Base-by-base conservation (phyloP, 2,797 vertebrate genomes). In the Girardinus metallicus region DNA sequence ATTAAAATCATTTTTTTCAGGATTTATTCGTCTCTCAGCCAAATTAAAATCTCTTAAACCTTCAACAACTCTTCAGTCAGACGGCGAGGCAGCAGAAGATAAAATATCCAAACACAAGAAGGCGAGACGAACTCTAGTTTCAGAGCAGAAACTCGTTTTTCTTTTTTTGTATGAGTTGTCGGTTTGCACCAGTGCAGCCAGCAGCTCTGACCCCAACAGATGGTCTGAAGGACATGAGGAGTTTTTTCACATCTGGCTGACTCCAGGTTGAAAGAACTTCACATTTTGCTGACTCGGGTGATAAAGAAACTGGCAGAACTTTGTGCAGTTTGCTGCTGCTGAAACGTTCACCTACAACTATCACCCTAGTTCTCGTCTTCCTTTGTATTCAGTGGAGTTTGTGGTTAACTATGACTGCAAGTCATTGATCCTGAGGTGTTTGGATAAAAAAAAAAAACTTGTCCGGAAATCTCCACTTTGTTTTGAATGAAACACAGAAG, bases 221-320 rank as follows among this genome's bases (percentile, higher is more conserved):
- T 85, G 85, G 80, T n/a, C 0, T 73, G 80, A 77, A 89, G 87
- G 89, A 80, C 85, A 72, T 2, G 75, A 31, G 51, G 23, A 31
- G 10, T 44, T n/a, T 18, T 6, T 31, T 75, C 36, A 64, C 71
- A 77, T 41, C 64, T 77, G 39, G 49, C 46, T 73, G 71, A 83
- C 75, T 82, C 78, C 43, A 41, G 74, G 77, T 36, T 43, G 36
- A 76, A 74, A 64, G 23, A 26, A 47, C 41, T 70, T 53, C 70
- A 23, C 29, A 0, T 82, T 85, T 72, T 5, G 83, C 83, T 85
- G 78, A 85, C 34, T 41, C 72, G 73, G 73, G 75, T 6, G 57
- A 74, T 68, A 55, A 79, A 78, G 53, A 57, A 74, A 53, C 6
- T 18, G 75, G 68, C 79, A 71, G 55, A 79, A 15, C 1, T 51